These are phyloP conservation scores for Temnothorax ravouxi DNA, from an alignment of 2,888 invertebrate species.

Conservation along the genomic window DNA sequence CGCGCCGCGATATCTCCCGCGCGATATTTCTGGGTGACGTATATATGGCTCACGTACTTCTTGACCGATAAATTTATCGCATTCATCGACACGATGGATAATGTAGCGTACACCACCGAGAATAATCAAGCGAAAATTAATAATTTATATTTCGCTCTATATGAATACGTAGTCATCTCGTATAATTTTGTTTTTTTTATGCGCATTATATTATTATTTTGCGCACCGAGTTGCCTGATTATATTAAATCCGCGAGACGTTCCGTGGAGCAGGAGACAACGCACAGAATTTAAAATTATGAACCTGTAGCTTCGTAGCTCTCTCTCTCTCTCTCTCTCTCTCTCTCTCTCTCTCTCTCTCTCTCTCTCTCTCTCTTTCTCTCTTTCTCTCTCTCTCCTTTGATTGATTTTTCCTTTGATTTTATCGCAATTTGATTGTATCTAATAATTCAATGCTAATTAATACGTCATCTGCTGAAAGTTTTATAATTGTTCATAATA, in stretches of 20 bases:
- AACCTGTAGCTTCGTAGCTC: constrained; percentile 42
- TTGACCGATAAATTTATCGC: constrained; percentile 46
- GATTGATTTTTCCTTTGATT: constrained; percentile 4
- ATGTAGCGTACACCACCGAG: constrained; percentile 10
- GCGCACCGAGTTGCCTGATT: constrained; percentile 67
- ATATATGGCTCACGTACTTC: not conserved
- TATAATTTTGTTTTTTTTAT: constrained; percentile 56
- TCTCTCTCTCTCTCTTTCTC: too few species aligned
- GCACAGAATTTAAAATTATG: constrained; percentile 64
- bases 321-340: too few species aligned
- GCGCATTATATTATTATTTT: constrained; percentile 73
- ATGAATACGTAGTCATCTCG: constrained; percentile 36
- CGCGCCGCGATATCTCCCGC: not conserved
- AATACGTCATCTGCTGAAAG: not conserved
- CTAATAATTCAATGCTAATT: constrained; percentile 3
- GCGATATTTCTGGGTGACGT: not conserved
- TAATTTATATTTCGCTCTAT: constrained; percentile 57
- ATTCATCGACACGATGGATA: constrained; percentile 5
- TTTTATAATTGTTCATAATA: not conserved
- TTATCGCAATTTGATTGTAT: not conserved
- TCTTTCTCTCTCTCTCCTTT: not conserved
- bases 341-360: too few species aligned
- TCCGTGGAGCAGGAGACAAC: constrained; percentile 50
- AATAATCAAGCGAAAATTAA: constrained; percentile 60
- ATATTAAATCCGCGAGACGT: constrained; percentile 69